Evolutionary conservation across 2,797 vertebrate genomes (phyloP), one percentile per base, ranked within the genome.

Genomic region (Macropus fuliginosus): DNA sequence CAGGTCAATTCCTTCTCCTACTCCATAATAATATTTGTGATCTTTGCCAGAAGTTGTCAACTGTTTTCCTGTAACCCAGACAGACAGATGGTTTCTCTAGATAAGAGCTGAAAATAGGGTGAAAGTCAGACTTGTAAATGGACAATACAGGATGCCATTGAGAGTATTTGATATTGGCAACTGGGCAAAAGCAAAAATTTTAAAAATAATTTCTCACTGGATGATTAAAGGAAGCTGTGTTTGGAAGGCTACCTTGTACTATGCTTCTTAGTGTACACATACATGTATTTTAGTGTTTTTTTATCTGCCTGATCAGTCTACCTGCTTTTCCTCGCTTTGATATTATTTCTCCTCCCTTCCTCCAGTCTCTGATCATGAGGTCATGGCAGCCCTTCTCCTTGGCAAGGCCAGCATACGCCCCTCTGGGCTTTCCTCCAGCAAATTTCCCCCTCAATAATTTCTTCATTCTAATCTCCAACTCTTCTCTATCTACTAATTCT

Each of bases 71-170:
- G 74, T 87, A 87, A 87, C 34, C 0, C 34, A 94, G 91, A 74
- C 2, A 89, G 92, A 93, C 40, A 81, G 92, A 97, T 97, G 96
- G 57, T 96, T 81, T 97, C 55, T 90, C 96, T 66, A 95, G 0
- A 0, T 92, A 55, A 55, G 1, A 28, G 92, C 96, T 94, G 95
- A 96, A 96, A 97, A 96, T 90, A 14, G 94, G 29, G 95, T 94
- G 34, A 0, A 95, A 92, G 24, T 59, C 97, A 94, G 93, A 96
- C 81, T 50, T 96, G 96, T 96, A 97, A 94, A 95, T n/a, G 62
- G 57, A 92, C 96, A 95, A 92, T 94, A 57, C 21, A 95, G 94
- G 95, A 94, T 95, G 87, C 94, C 74, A 62, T 93, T 52, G 1
- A 92, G 29, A 34, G 5, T 66, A 8, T 0, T 94, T 89, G 6